Percentiles rank a stretch among this genome's conserved stretches.
These are phyloP conservation scores for Caenorhabditis doughertyi DNA, from an alignment of 2,888 invertebrate genomes.

Conservation along the genomic window DNA sequence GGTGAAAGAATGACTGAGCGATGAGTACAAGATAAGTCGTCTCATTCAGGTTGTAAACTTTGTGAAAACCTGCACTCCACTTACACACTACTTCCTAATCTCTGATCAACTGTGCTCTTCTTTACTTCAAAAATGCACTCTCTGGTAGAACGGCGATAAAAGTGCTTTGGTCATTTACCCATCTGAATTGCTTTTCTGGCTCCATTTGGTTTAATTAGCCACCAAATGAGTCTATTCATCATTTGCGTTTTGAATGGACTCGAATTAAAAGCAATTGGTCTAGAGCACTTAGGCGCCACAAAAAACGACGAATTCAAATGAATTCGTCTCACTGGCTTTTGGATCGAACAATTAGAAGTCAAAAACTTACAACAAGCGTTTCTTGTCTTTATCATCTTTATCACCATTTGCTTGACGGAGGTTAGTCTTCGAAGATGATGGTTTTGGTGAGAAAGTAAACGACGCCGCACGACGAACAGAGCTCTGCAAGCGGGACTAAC, in stretches of 20 bases:
- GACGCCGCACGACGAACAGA: slow-evolving; percentile 80
- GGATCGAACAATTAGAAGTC: background rate
- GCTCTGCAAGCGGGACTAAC: slow-evolving; percentile 39
- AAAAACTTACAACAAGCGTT: slow-evolving; percentile 48
- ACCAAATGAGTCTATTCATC: no score
- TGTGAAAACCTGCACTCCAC: slow-evolving; percentile 9
- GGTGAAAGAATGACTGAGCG: slow-evolving; percentile 19
- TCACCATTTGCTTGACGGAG: slow-evolving; percentile 46
- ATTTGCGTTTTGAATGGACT: no score
- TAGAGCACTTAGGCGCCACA: background rate
- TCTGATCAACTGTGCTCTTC: slow-evolving; percentile 18
- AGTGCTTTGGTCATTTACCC: background rate
- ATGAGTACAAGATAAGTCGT: background rate
- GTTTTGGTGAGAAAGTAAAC: slow-evolving; percentile 79
- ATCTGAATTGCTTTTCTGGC: slow-evolving; percentile 3
- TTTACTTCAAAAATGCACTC: background rate
- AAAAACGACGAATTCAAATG: slow-evolving; percentile 38
- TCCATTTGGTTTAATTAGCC: background rate
- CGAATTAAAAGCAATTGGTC: background rate
- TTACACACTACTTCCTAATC: slow-evolving; percentile 51
- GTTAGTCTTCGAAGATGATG: slow-evolving; percentile 70
- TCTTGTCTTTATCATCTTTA: slow-evolving; percentile 48
- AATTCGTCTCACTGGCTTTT: slow-evolving; percentile 26
- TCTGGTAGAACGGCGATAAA: background rate
- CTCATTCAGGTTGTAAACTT: background rate